Percentiles rank a stretch among this genome's conserved stretches.
phyloP scores from a whole-genome alignment of 2,888 invertebrate species.

The Sinodicranocentrus sp. region DNA sequence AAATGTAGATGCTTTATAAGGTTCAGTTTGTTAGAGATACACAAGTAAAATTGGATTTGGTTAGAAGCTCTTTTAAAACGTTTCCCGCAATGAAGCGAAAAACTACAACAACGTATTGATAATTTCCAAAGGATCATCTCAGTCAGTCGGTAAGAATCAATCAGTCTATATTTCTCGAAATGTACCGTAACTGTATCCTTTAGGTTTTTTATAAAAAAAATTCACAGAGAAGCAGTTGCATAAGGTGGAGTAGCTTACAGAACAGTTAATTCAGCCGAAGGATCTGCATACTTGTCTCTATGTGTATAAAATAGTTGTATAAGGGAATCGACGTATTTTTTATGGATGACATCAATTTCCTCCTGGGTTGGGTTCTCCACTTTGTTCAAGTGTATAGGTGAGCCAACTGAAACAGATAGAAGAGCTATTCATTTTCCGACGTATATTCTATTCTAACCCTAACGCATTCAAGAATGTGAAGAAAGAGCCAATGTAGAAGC shows the following conservation, averaged over 20 bases:
- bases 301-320: conserved; percentile 85
- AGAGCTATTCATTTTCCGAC: conserved; percentile 49
- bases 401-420: conserved; percentile 82
- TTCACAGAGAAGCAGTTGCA: conserved; percentile 10
- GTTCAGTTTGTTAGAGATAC: not conserved
- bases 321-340: conserved; percentile 85
- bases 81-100: too few species aligned
- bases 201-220: too few species aligned
- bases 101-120: not conserved
- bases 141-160: conserved; percentile 41
- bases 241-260: conserved; percentile 28
- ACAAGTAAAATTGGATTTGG: not conserved
- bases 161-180: conserved; percentile 59
- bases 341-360: conserved; percentile 84
- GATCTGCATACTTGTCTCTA: conserved; percentile 65
- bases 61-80: not conserved
- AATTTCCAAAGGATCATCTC: conserved; percentile 15
- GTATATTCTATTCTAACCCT: conserved; percentile 9
- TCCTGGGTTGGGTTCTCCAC: conserved; percentile 86
- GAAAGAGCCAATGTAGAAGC: conserved; percentile 56
- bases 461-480: conserved; percentile 24
- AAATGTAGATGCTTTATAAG: too few species aligned
- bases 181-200: too few species aligned
- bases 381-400: conserved; percentile 87
- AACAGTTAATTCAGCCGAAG: conserved; percentile 60